Percentiles rank a stretch among this genome's conserved stretches.
Conservation (phyloP, 2,113 vertebrate species). For the Python bivittatus region DNA sequence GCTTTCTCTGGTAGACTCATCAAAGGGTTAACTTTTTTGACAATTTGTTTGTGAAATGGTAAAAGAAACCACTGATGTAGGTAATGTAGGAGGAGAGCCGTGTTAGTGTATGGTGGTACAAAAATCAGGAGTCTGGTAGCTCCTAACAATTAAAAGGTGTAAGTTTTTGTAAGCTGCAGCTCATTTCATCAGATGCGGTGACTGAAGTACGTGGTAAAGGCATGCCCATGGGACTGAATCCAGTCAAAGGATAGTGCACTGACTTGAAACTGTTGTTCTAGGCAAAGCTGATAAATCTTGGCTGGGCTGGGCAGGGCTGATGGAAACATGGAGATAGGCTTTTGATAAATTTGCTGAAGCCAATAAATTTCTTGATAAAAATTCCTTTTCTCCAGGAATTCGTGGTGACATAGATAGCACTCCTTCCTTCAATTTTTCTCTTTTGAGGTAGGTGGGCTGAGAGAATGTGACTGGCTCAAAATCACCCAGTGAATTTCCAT, state of each 20-base stretch:
- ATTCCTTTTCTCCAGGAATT: background rate
- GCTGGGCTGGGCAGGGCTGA: background rate
- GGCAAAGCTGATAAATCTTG: background rate
- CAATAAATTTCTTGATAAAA: background rate
- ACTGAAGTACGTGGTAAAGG: background rate
- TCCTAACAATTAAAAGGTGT: background rate
- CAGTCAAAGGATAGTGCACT: background rate
- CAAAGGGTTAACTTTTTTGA: background rate
- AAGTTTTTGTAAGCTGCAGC: background rate
- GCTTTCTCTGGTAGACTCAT: background rate
- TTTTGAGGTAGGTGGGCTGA: background rate
- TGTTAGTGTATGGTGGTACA: background rate
- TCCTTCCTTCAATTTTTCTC: background rate
- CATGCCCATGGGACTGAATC: background rate
- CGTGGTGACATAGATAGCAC: background rate
- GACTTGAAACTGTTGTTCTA: background rate
- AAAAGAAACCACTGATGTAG: background rate
- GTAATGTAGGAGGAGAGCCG: background rate
- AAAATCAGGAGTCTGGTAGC: background rate
- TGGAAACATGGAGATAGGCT: background rate
- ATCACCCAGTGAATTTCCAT: background rate
- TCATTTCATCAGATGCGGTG: background rate
- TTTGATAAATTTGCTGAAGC: background rate
- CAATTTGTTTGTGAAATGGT: background rate
- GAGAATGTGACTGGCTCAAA: background rate